A percentile compares a stretch with the other conserved stretches of the same genome.
Evolutionary conservation across 2,797 vertebrate species (phyloP).

Genomic region (Platyrinchus mystaceus): DNA sequence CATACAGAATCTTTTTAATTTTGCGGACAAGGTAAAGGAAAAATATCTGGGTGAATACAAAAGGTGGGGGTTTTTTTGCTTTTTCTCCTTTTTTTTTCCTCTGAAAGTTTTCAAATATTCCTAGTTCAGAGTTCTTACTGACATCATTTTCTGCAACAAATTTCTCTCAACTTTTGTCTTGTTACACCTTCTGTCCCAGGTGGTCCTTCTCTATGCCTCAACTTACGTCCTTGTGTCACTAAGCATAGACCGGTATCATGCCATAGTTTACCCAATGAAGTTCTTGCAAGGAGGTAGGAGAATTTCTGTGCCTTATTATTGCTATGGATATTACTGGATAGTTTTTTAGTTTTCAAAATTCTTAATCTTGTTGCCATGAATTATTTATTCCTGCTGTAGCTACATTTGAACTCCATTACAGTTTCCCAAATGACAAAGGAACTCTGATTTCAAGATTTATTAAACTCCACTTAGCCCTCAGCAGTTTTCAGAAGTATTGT

Average conservation of each 20-base stretch:
- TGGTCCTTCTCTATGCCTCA: slow-evolving; percentile 80
- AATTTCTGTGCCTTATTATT: background rate
- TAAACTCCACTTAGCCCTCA: background rate
- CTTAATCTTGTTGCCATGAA: background rate
- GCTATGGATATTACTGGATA: background rate
- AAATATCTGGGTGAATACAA: background rate
- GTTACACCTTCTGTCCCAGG: slow-evolving; percentile 48
- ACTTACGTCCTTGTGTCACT: slow-evolving; percentile 79
- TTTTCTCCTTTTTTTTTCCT: fast-evolving
- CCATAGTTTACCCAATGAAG: slow-evolving; percentile 81
- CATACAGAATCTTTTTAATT: background rate
- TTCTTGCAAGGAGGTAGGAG: slow-evolving; percentile 80
- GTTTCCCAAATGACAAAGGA: background rate
- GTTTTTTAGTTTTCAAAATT: background rate
- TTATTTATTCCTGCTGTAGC: slow-evolving; percentile 8
- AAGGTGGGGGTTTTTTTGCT: fast-evolving
- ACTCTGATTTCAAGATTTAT: background rate
- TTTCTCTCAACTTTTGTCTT: background rate
- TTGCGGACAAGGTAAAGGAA: background rate
- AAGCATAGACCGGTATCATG: slow-evolving; percentile 79
- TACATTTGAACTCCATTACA: background rate
- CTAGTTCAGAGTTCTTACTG: background rate
- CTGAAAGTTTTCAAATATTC: background rate
- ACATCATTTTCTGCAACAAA: background rate
- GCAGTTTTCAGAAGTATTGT: slow-evolving; percentile 2